Conservation (phyloP, 2,113 vertebrate genomes). For the Rhagologus leucostigma region DNA sequence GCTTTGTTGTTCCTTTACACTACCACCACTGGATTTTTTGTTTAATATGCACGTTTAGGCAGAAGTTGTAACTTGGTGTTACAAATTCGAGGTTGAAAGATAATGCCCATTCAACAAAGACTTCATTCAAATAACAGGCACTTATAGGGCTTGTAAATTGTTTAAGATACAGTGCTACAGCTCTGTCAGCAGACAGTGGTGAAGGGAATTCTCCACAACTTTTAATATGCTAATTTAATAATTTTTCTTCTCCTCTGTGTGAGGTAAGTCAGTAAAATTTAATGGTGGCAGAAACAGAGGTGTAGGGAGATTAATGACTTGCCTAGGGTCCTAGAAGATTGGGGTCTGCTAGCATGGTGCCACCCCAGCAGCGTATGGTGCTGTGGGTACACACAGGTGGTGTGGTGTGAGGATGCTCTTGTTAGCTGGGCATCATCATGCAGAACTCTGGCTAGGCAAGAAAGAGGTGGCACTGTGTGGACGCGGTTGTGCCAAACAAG, state of each 20-base stretch:
- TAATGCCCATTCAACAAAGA: background rate
- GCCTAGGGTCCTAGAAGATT: background rate
- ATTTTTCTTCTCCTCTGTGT: background rate
- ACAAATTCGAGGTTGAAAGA: background rate
- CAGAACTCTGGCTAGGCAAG: background rate
- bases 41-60: background rate
- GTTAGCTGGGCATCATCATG: fast-evolving
- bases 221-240: background rate
- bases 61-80: background rate
- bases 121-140: background rate
- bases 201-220: background rate
- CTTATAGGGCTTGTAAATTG: background rate
- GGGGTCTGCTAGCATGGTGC: background rate
- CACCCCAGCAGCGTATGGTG: background rate
- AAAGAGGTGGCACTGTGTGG: background rate
- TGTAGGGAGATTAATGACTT: background rate
- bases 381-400: background rate
- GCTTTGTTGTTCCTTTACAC: background rate
- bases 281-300: background rate
- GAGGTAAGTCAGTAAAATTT: background rate
- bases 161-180: background rate
- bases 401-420: background rate
- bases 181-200: background rate
- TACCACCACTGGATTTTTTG: background rate
- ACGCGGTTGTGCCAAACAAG: background rate